Evolutionary conservation across 2,797 vertebrate species (phyloP).

Genomic region (Notamacropus eugenii): DNA sequence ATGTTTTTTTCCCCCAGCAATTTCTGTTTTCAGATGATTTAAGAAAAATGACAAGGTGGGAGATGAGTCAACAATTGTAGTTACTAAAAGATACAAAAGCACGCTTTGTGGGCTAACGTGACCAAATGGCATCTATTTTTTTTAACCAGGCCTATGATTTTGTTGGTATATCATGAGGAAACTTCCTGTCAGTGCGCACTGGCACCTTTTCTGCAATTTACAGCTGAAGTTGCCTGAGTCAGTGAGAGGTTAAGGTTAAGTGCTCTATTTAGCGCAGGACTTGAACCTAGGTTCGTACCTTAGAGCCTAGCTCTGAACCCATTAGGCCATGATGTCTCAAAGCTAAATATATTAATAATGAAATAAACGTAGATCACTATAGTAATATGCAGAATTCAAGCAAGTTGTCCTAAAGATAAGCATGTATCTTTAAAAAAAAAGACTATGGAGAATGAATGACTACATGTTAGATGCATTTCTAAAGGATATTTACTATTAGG

Average conservation of each 20-base stretch:
- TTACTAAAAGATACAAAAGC: slow-evolving; percentile 30
- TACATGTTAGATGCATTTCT: not conserved
- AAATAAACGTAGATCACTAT: not conserved
- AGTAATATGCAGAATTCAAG: not conserved
- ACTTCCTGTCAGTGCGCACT: not conserved
- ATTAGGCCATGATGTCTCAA: not conserved
- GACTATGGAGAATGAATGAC: not conserved
- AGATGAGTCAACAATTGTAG: slow-evolving; percentile 15
- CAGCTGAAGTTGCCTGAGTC: not conserved
- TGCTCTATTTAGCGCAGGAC: not conserved
- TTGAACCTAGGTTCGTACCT: not conserved
- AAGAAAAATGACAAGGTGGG: slow-evolving; percentile 22
- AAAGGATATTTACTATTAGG: not conserved
- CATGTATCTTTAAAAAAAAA: too few relatives aligned
- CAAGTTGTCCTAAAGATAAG: not conserved
- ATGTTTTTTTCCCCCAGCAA: not conserved
- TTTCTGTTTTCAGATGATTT: slow-evolving; percentile 31
- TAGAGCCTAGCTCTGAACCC: not conserved
- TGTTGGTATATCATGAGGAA: not conserved
- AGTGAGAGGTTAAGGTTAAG: not conserved
- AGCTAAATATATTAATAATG: not conserved
- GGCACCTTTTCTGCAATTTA: not conserved
- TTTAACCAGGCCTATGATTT: not conserved
- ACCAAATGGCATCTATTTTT: not conserved
- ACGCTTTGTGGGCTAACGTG: not conserved